These are phyloP conservation scores for Vombatus ursinus DNA, from an alignment of 2,113 vertebrate genomes.

Conservation along the genomic window DNA sequence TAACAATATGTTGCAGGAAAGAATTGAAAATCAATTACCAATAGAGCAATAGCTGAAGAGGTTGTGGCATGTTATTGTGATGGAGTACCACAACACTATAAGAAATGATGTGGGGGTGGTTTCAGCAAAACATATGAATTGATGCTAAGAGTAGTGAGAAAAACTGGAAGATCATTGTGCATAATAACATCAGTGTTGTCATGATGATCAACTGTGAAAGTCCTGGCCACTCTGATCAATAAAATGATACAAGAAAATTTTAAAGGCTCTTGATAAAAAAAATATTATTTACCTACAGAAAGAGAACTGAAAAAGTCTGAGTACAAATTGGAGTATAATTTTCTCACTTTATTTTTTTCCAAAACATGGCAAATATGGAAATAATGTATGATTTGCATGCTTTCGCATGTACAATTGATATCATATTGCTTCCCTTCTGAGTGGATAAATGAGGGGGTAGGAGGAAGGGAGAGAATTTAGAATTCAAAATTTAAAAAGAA, in stretches of 20 bases:
- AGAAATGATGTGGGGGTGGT: neutral
- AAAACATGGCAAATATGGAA: no score
- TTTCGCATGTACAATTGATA: neutral
- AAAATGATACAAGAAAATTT: neutral
- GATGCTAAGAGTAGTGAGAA: no score
- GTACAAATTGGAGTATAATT: neutral
- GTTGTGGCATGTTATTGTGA: neutral
- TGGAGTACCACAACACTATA: neutral
- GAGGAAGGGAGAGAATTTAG: neutral
- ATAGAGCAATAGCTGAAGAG: neutral
- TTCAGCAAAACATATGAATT: no score
- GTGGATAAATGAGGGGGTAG: neutral
- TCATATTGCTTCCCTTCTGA: neutral
- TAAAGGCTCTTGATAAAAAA: neutral
- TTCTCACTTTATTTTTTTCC: neutral
- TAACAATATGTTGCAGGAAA: neutral
- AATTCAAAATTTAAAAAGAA: neutral
- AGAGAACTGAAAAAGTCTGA: no score
- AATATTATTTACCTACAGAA: no score
- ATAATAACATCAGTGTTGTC: no score
- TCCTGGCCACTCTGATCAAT: neutral
- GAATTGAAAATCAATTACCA: neutral
- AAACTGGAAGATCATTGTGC: no score
- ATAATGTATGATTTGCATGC: neutral
- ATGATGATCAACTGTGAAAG: no score